These are phyloP conservation scores for Molorchus minor DNA, from an alignment of 2,888 invertebrate species.

Conservation along the genomic window DNA sequence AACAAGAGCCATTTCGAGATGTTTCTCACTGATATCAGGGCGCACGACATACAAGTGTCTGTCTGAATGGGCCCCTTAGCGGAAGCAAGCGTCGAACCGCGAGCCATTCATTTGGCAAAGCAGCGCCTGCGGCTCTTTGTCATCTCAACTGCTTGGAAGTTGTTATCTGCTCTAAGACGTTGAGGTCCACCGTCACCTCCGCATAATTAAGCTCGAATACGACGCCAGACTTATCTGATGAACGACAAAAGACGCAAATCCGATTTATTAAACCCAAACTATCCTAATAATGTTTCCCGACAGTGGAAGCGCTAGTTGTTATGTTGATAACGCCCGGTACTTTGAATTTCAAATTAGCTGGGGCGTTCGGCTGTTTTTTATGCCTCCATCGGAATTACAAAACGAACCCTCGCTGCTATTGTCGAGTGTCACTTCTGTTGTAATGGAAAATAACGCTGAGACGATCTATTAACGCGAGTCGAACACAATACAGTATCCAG, in stretches of 20 bases:
- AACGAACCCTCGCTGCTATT: conserved; percentile 44
- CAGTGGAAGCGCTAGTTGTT: conserved; percentile 31
- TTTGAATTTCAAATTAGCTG: conserved; percentile 57
- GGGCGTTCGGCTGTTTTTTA: conserved; percentile 47
- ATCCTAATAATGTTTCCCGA: conserved; percentile 17
- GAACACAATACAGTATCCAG: conserved; percentile 25
- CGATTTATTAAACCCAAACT: conserved; percentile 23
- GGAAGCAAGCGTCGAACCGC: conserved; percentile 50
- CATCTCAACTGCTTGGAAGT: conserved; percentile 46
- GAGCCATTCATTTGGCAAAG: conserved; percentile 42
- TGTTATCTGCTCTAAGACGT: conserved; percentile 52
- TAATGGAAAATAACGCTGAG: conserved; percentile 46
- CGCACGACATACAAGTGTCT: conserved; percentile 43
- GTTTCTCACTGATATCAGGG: conserved; percentile 38
- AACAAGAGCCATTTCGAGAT: conserved; percentile 42
- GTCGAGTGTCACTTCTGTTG: conserved; percentile 47
- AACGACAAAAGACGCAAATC: conserved; percentile 22
- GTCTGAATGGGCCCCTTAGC: conserved; percentile 31
- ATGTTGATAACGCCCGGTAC: conserved; percentile 51
- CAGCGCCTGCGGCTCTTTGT: conserved; percentile 44
- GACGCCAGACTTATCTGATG: conserved; percentile 19
- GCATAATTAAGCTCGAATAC: conserved; percentile 49
- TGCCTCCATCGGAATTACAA: conserved; percentile 48
- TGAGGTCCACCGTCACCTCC: conserved; percentile 52
- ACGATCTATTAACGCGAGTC: conserved; percentile 38